These are phyloP conservation scores for Poeciliopsis turrubarensis DNA, from an alignment of 2,113 vertebrate genomes.

Conservation along the genomic window DNA sequence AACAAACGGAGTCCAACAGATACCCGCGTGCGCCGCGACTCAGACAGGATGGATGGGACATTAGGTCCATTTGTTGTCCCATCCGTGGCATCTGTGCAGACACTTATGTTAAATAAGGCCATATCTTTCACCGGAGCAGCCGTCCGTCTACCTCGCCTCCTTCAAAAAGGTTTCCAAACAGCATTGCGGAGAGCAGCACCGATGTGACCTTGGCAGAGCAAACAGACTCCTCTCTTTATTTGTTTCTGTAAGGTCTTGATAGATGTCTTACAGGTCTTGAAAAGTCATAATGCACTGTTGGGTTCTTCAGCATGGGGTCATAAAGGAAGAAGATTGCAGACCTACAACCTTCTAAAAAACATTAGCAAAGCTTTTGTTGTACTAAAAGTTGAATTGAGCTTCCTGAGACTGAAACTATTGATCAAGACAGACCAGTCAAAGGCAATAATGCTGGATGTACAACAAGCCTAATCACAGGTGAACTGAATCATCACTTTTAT, in stretches of 20 bases:
- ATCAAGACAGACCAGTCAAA: conserved; percentile 5
- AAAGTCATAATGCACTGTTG: neutral
- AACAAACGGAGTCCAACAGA: conserved; percentile 33
- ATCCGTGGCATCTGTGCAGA: conserved; percentile 9
- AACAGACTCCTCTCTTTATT: neutral
- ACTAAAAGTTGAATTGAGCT: neutral
- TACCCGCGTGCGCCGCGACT: neutral
- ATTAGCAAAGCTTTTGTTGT: conserved; percentile 1
- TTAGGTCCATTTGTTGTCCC: conserved; percentile 26
- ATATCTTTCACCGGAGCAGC: conserved; percentile 22
- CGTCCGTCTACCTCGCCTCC: neutral
- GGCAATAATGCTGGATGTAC: conserved; percentile 1
- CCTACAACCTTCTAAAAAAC: neutral
- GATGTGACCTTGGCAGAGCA: neutral
- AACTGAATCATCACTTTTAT: conserved; percentile 35
- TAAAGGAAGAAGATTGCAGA: neutral
- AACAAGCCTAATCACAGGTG: conserved; percentile 13
- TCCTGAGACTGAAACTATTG: neutral
- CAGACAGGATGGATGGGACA: conserved; percentile 23
- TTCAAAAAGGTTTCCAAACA: neutral
- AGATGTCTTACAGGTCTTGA: neutral
- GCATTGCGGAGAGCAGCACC: neutral
- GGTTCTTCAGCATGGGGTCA: neutral
- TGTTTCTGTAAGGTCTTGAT: neutral
- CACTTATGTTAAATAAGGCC: conserved; percentile 39